Percentiles rank a stretch among this genome's conserved stretches.
Conservation (phyloP, 2,888 invertebrate species). For the Chloromyia formosa region DNA sequence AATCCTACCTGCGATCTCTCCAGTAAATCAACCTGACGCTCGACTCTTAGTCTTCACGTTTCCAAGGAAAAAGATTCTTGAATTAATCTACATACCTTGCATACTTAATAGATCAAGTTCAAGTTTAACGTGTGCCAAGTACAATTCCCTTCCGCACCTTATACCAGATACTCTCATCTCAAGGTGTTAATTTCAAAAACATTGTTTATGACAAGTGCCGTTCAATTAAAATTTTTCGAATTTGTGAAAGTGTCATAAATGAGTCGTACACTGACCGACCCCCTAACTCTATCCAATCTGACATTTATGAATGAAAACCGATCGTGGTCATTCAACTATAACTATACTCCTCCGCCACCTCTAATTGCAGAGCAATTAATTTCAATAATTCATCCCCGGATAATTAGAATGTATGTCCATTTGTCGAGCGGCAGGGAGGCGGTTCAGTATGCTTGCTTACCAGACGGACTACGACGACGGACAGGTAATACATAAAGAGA, state of each 20-base stretch:
- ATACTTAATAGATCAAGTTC: no score
- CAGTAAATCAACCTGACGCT: no score
- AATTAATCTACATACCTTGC: no score
- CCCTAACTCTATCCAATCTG: background rate
- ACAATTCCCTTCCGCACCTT: no score
- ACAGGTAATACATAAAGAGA: slow-evolving; percentile 35
- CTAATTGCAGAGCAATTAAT: slow-evolving; percentile 48
- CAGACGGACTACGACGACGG: slow-evolving; percentile 40
- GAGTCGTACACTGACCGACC: background rate
- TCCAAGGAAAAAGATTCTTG: no score
- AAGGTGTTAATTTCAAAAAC: no score
- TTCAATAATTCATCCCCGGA: slow-evolving; percentile 48
- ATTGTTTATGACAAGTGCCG: no score
- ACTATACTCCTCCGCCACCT: slow-evolving; percentile 35
- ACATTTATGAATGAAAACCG: slow-evolving; percentile 47
- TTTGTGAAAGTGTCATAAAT: background rate
- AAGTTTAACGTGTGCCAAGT: no score
- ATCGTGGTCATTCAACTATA: slow-evolving; percentile 26
- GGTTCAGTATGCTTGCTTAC: slow-evolving; percentile 8
- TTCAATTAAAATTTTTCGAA: no score
- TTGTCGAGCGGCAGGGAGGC: slow-evolving; percentile 1
- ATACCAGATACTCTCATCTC: no score
- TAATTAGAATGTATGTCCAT: slow-evolving; percentile 43
- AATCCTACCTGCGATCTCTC: no score
- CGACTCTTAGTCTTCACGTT: no score